Evolutionary conservation across 2,888 invertebrate species (phyloP), one percentile per base, ranked within the genome.

Genomic region (Parelbella ahira): DNA sequence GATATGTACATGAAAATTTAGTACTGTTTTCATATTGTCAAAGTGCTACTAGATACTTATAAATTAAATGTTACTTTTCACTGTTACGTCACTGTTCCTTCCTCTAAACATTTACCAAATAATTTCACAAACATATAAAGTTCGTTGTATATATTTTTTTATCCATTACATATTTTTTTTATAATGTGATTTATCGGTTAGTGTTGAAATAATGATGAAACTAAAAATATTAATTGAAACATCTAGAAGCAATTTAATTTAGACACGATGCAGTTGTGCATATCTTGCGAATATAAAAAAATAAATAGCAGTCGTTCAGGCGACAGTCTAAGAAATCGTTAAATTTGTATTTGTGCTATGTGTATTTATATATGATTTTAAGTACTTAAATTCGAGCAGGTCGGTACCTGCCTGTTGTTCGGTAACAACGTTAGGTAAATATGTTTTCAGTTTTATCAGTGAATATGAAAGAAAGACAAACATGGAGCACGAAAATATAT

Each of bases 401-500:
- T n/a, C n/a, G n/a, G n/a, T n/a, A n/a, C n/a, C n/a, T n/a, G n/a
- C n/a, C n/a, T n/a, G n/a, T n/a, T n/a, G n/a, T n/a, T n/a, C n/a
- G n/a, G n/a, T n/a, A 44, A 47, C 43, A 45, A 46, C 45, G 44
- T 9, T 44, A 47, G 43, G 34, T 34, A 28, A 24, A 21, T 36
- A 20, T 18, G 10, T 10, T 13, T 42, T 34, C 23, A 29, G 18
- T 18, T 29, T 15, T 42, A 23, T 18, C 18, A 11, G 15, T 27
- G 41, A 33, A 13, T 20, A 28, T 29, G 29, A 36, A 18, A 36
- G 7, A 42, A 30, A 42, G 28, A 29, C 53, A 50, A 56, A 60
- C 48, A 60, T 51, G 53, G 57, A 51, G 54, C 62, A 59, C 47
- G 53, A 60, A 61, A 64, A 66, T 61, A 64, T 50, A 60, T 37